Conservation (phyloP, 2,113 vertebrate genomes). For the Protomyctophum bolini region DNA sequence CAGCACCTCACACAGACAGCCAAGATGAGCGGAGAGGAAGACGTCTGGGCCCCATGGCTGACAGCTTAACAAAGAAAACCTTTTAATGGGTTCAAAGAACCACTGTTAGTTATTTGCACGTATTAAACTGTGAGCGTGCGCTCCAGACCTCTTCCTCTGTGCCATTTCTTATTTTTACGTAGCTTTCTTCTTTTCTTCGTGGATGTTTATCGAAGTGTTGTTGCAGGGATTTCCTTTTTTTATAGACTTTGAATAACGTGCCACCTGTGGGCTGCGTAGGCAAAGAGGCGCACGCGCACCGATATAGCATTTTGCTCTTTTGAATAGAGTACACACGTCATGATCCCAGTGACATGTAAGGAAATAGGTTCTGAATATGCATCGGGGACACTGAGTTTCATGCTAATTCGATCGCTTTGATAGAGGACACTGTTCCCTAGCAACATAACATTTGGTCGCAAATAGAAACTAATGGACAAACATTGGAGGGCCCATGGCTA, state of each 20-base stretch:
- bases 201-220: not conserved
- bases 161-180: too few species aligned
- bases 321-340: constrained; percentile 16
- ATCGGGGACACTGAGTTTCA: constrained; percentile 35
- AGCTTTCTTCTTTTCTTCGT: too few species aligned
- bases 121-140: too few species aligned
- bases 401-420: constrained; percentile 67
- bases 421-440: constrained; percentile 66
- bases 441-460: constrained; percentile 76
- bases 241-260: not conserved
- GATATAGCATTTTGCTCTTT: constrained; percentile 3
- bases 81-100: too few species aligned
- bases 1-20: too few species aligned
- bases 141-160: too few species aligned
- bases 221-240: not conserved
- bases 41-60: too few species aligned
- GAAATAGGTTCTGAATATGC: constrained; percentile 38
- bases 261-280: constrained; percentile 1
- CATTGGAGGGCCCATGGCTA: constrained; percentile 37
- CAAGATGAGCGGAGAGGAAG: too few species aligned
- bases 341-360: not conserved
- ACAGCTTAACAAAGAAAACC: too few species aligned
- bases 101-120: too few species aligned
- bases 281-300: not conserved
- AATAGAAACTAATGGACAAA: constrained; percentile 73